Evolutionary conservation across 2,888 invertebrate genomes (phyloP).

Genomic region (Leptopterna dolabrata): DNA sequence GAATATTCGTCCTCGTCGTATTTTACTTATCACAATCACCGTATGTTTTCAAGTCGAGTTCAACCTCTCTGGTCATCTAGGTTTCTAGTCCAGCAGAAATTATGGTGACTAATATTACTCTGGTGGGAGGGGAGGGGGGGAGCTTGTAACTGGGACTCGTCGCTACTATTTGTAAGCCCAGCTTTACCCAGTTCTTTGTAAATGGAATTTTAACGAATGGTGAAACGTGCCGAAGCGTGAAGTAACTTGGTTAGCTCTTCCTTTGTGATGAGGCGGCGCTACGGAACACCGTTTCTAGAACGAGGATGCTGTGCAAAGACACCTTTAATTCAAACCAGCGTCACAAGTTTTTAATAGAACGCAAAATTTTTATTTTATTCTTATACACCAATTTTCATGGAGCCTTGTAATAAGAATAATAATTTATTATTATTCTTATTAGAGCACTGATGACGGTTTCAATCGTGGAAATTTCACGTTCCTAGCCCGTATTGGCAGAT

Average conservation of each 20-base stretch:
- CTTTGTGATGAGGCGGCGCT: not conserved
- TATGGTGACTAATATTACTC: too few relatives aligned
- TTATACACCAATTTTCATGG: not conserved
- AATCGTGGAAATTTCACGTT: too few relatives aligned
- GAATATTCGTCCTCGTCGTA: too few relatives aligned
- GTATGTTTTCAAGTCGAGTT: too few relatives aligned
- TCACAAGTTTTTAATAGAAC: not conserved
- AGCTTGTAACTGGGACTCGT: not conserved
- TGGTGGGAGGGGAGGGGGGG: too few relatives aligned
- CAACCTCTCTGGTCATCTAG: too few relatives aligned
- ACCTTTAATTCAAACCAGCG: not conserved
- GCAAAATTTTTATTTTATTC: not conserved
- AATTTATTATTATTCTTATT: too few relatives aligned
- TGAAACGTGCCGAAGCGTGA: not conserved
- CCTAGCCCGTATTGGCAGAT: too few relatives aligned
- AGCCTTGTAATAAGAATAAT: too few relatives aligned
- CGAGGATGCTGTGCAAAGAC: not conserved
- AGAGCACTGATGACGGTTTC: too few relatives aligned
- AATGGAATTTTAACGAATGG: not conserved
- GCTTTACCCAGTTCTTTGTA: not conserved
- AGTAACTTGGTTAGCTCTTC: not conserved
- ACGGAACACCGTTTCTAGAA: not conserved
- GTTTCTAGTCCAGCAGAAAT: too few relatives aligned
- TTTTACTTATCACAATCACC: too few relatives aligned
- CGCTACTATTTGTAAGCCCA: not conserved